Evolutionary conservation across 2,888 invertebrate species (phyloP).

Genomic region (Megaustenia siamemsis): DNA sequence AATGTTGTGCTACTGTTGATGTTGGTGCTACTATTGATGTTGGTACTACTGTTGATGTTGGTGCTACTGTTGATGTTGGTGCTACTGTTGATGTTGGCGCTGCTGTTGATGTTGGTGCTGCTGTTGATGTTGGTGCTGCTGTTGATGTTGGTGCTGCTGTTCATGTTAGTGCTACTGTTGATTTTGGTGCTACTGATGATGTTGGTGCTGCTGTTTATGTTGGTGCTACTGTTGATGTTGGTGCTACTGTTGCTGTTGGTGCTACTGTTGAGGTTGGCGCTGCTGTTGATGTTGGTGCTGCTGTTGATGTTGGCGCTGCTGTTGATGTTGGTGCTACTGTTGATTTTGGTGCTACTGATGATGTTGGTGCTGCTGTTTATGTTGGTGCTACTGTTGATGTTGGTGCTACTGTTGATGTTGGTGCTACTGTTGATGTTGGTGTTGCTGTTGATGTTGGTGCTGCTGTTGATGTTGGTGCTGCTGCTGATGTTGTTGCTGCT

Average conservation of each 20-base stretch:
- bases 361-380: not conserved
- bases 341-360: not conserved
- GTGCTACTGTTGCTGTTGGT: constrained; percentile 18
- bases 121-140: not conserved
- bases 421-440: not conserved
- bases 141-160: too few relatives aligned
- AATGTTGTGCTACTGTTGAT: too few relatives aligned
- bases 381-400: not conserved
- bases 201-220: not conserved
- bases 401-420: not conserved
- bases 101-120: too few relatives aligned
- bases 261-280: constrained; percentile 12
- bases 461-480: not conserved
- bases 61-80: not conserved
- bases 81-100: too few relatives aligned
- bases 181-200: not conserved
- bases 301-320: constrained; percentile 15
- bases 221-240: constrained; percentile 26
- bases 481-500: not conserved
- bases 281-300: constrained; percentile 20
- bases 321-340: constrained; percentile 30
- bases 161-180: not conserved
- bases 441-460: not conserved
- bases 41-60: not conserved
- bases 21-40: not conserved